Conservation (phyloP, 1,140 invertebrate species). For the Solenopsis invicta region DNA sequence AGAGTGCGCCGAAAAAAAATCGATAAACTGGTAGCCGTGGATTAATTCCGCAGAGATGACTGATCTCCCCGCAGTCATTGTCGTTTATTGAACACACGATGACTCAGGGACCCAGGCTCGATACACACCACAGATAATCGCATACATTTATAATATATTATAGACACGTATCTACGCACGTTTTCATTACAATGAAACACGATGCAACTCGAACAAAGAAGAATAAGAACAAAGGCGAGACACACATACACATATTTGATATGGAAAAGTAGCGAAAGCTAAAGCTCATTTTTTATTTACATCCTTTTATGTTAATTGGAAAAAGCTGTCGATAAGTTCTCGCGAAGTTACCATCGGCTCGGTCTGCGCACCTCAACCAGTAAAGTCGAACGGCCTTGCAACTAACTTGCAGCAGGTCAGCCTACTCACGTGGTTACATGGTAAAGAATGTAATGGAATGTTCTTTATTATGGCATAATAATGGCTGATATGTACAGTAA, state of each 20-base stretch:
- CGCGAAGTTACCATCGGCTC: slow-evolving; percentile 39
- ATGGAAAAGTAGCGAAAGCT: neutral
- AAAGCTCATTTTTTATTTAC: neutral
- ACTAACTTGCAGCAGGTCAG: neutral
- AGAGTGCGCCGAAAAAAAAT: slow-evolving; percentile 46
- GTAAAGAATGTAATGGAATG: neutral
- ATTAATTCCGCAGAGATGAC: neutral
- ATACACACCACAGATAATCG: neutral
- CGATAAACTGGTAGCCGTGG: slow-evolving; percentile 36
- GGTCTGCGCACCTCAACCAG: neutral
- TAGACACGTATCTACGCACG: neutral
- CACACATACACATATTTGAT: neutral
- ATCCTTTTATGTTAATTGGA: neutral
- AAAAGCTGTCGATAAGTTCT: slow-evolving; percentile 39
- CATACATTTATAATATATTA: neutral
- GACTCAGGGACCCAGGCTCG: neutral
- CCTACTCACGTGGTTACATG: neutral
- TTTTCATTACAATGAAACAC: neutral
- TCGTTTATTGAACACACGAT: neutral
- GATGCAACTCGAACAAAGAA: neutral
- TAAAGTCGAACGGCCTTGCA: slow-evolving; percentile 50
- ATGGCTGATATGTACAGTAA: neutral
- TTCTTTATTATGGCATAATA: neutral
- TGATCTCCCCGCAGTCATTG: neutral
- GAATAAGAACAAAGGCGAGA: neutral